Conservation (phyloP, 2,113 vertebrate species). For the Aplodontia rufa region DNA sequence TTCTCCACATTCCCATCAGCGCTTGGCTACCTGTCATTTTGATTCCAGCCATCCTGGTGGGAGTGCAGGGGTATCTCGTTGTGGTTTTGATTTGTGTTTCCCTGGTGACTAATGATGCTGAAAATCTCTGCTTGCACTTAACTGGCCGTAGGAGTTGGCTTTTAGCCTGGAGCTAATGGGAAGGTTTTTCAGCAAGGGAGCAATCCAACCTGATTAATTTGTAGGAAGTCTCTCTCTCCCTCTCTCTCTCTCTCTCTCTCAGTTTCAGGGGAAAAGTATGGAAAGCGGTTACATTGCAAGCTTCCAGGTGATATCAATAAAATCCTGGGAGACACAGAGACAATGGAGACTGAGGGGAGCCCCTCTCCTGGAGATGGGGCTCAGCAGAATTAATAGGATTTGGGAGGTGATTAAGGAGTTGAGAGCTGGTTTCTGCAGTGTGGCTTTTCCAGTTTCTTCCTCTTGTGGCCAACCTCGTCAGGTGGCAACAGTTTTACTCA, state of each 20-base stretch:
- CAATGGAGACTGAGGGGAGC: neutral
- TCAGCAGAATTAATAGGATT: neutral
- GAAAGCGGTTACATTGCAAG: neutral
- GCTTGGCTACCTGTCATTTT: neutral
- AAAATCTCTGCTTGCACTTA: neutral
- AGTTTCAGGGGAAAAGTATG: neutral
- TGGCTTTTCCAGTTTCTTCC: neutral
- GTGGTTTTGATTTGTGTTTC: neutral
- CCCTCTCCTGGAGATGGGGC: neutral
- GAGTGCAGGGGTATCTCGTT: neutral
- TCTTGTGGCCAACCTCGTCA: neutral
- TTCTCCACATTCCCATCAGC: neutral
- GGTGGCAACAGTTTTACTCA: neutral
- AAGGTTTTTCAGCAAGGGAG: neutral
- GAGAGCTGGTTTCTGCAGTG: neutral
- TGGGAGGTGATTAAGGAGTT: neutral
- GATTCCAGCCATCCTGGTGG: neutral
- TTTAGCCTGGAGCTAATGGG: neutral
- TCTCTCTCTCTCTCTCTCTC: neutral
- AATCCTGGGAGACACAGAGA: neutral
- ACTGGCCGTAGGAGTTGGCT: rapidly evolving
- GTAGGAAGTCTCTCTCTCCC: neutral
- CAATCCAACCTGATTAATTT: neutral
- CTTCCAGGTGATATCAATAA: neutral
- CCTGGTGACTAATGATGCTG: rapidly evolving